These are phyloP conservation scores for Tachypleus tridentatus DNA, from an alignment of 1,140 invertebrate species.

Conservation along the genomic window DNA sequence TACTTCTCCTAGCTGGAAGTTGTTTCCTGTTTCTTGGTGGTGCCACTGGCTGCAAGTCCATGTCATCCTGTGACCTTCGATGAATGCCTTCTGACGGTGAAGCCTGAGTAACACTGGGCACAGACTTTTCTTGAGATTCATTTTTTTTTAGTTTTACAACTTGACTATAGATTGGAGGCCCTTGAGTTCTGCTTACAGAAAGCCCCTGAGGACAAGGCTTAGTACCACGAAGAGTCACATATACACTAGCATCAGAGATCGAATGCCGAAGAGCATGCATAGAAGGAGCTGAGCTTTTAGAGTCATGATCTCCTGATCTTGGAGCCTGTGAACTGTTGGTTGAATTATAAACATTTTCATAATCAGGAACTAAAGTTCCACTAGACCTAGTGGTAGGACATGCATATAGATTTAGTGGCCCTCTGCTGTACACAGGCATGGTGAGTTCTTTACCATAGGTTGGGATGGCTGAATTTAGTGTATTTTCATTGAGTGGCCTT, in stretches of 20 bases:
- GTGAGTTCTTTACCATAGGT: not conserved
- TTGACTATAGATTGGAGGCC: slow-evolving; percentile 1
- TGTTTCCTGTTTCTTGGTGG: slow-evolving; percentile 14
- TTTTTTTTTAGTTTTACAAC: slow-evolving; percentile 1
- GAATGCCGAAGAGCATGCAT: slow-evolving; percentile 11
- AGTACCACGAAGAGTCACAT: slow-evolving; percentile 12
- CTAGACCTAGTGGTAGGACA: not conserved
- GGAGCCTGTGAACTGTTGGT: no score
- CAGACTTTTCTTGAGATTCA: not conserved
- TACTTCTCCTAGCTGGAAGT: slow-evolving; percentile 18
- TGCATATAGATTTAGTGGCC: slow-evolving; percentile 7
- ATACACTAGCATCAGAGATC: slow-evolving; percentile 17
- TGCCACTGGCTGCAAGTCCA: slow-evolving; percentile 19
- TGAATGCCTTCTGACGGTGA: no score
- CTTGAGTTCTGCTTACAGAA: not conserved
- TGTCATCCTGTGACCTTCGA: slow-evolving; percentile 17
- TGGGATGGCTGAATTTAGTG: no score
- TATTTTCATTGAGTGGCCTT: no score
- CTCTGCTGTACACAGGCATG: not conserved
- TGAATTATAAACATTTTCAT: no score
- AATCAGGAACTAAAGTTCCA: no score
- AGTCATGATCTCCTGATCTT: no score
- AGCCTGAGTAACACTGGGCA: slow-evolving; percentile 2
- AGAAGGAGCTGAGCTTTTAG: not conserved
- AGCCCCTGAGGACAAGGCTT: slow-evolving; percentile 2